Conservation (phyloP, 2,888 invertebrate species). For the Bugula neritina region DNA sequence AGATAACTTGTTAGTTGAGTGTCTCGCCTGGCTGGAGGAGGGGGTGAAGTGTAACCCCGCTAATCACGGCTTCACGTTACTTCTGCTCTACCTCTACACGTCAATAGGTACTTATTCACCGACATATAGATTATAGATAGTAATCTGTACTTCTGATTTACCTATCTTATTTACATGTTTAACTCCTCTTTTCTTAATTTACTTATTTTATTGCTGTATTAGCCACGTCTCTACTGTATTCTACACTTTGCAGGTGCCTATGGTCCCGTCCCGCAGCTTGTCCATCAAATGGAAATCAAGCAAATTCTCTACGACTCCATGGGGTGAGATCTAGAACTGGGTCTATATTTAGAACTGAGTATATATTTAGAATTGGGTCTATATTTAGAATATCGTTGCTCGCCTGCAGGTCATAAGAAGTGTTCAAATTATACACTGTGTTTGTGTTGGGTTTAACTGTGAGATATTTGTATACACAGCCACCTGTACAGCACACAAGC, state of each 20-base stretch:
- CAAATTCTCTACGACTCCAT: conserved; percentile 87
- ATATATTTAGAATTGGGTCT: no score
- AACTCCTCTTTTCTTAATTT: background rate
- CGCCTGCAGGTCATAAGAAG: no score
- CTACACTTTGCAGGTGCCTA: conserved; percentile 61
- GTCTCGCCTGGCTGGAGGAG: conserved; percentile 12
- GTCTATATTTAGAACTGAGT: no score
- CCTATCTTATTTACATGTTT: background rate
- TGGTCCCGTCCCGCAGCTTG: conserved; percentile 67
- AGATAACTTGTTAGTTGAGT: conserved; percentile 21
- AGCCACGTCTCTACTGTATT: background rate
- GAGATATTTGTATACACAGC: no score
- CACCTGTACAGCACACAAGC: conserved; percentile 23
- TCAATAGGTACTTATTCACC: background rate
- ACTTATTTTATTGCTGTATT: no score
- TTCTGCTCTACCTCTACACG: background rate
- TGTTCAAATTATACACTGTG: no score
- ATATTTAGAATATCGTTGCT: no score
- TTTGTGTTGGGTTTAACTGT: no score
- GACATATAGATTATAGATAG: background rate
- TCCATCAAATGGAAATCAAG: conserved; percentile 77
- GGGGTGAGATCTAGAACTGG: conserved; percentile 77
- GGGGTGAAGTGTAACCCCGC: background rate
- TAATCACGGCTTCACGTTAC: background rate
- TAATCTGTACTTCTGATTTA: no score